Base-by-base conservation (phyloP, 2,888 invertebrate genomes). In the Eilema caniola region DNA sequence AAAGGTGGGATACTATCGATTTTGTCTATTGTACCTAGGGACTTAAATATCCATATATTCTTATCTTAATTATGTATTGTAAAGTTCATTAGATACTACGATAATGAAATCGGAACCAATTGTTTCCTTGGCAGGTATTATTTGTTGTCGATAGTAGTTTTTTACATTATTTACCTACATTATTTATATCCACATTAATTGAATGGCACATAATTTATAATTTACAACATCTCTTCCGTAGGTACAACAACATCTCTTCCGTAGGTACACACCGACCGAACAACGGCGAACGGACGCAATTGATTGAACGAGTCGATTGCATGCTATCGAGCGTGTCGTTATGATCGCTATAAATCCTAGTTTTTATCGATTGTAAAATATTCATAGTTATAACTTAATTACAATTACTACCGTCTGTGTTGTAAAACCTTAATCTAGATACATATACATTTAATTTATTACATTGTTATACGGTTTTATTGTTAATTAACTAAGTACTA, bases 101-200 rank as follows among this genome's bases (percentile, higher is more conserved):
- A 62, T 62, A 41, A 37, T 24, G 62, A 62, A 37, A 23, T 31
- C 28, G 37, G 37, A 59, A 66, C 37, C 33, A 53, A 47, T 47
- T 28, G 28, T 53, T 53, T 53, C 25, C 64, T 64, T 28, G 8
- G n/a, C 14, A 28, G 20, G 25, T 14, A 25, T 79, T 74, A 77
- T 53, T 20, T 53, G 53, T 53, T n/a, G 20, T 10, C 10, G 10
- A 53, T 53, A n/a, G 53, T 53, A 10, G 10, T 1, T 53, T n/a
- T 53, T 53, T 53, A 53, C 53, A 53, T n/a, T 53, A 10, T n/a
- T 53, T 53, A 53, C n/a, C 53, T 53, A 47, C 47, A 47, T 41
- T 5, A 53, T n/a, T 3, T 20, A 5, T 20, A 7, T 4, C 47
- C 4, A 53, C 10, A n/a, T n/a, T n/a, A n/a, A n/a, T 53, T n/a